phyloP scores from a whole-genome alignment of 2,888 invertebrate species.

The Bellardia pandia region DNA sequence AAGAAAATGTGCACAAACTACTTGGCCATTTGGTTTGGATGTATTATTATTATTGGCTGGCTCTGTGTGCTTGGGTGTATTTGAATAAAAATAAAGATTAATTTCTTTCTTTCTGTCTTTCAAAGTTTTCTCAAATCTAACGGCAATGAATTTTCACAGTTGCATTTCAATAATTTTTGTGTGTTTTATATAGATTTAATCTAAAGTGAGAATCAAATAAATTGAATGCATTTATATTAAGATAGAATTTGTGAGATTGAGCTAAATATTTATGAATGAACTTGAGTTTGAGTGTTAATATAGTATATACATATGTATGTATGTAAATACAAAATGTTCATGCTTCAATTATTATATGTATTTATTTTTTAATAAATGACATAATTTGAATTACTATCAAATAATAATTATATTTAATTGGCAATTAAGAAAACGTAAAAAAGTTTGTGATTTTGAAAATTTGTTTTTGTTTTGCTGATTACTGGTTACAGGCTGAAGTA shows the following conservation, averaged over 20 bases:
- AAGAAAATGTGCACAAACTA: conserved; percentile 72
- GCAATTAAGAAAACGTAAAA: conserved; percentile 41
- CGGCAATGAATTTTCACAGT: conserved; percentile 28
- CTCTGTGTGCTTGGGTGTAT: background rate
- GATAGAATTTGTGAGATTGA: conserved; percentile 29
- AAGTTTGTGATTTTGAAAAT: background rate
- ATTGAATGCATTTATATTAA: conserved; percentile 42
- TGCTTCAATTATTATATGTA: conserved; percentile 39
- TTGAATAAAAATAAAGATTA: conserved; percentile 22
- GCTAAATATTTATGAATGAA: conserved; percentile 32
- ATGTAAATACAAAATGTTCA: conserved; percentile 21
- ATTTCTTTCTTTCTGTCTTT: background rate
- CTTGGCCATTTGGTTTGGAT: conserved; percentile 10
- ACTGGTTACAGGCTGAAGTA: no score
- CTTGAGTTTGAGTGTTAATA: conserved; percentile 39
- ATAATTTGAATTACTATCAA: conserved; percentile 60
- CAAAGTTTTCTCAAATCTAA: conserved; percentile 10
- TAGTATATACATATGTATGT: background rate
- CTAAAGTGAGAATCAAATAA: conserved; percentile 21
- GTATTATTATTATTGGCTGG: no score
- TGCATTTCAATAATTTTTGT: conserved; percentile 14
- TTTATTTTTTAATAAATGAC: conserved; percentile 65
- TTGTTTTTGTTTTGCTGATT: no score
- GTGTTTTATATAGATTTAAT: background rate
- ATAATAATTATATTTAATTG: conserved; percentile 41